Conservation (phyloP, 92 coral and sea anemone species). For the Bergia puertoricense region DNA sequence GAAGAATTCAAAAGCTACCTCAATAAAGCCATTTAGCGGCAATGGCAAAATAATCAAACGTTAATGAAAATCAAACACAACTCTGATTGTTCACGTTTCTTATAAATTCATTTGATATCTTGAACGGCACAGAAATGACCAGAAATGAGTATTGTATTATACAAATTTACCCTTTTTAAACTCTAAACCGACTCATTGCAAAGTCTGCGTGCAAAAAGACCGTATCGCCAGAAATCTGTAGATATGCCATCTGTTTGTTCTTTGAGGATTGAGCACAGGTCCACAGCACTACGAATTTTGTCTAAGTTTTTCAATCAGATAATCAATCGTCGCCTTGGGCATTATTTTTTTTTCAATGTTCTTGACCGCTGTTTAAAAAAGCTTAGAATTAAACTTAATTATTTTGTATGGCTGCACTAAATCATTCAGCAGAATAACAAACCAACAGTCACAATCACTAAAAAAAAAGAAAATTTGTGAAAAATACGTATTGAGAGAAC, state of each 20-base stretch:
- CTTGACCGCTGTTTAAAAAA: no score
- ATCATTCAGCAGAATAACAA: not conserved
- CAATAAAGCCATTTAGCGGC: not conserved
- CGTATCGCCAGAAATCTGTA: not conserved
- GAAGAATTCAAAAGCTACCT: not conserved
- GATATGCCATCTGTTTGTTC: not conserved
- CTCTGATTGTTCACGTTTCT: not conserved
- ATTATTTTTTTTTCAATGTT: not conserved
- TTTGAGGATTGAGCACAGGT: not conserved
- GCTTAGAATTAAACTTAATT: not conserved
- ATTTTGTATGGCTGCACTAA: not conserved
- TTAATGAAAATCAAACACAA: not conserved
- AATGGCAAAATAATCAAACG: not conserved
- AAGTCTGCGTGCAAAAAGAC: not conserved
- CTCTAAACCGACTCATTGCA: not conserved
- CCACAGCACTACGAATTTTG: not conserved
- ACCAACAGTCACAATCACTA: not conserved
- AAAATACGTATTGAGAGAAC: no score
- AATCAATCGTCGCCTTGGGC: not conserved
- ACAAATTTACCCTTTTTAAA: not conserved
- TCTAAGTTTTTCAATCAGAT: no score
- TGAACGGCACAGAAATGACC: not conserved
- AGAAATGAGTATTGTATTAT: not conserved
- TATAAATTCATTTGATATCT: not conserved
- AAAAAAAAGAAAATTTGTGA: no score